phyloP scores from a whole-genome alignment of 2,797 vertebrate species.

The Onychomys torridus region DNA sequence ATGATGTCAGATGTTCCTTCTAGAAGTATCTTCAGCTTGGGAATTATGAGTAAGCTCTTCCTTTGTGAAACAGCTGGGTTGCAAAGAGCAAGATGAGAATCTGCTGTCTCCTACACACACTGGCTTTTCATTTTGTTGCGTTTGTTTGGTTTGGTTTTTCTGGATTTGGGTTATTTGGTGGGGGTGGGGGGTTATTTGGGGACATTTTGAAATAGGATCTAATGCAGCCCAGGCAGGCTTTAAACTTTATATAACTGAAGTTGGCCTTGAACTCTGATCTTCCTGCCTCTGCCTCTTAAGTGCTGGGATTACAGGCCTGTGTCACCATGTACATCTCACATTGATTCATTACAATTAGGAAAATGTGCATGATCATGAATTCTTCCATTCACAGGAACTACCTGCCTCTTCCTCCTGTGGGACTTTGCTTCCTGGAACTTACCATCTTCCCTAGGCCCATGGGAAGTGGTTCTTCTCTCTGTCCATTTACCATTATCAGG shows the following conservation, averaged over 20 bases:
- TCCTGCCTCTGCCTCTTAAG: neutral
- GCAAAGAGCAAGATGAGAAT: neutral
- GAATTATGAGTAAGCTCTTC: constrained; percentile 31
- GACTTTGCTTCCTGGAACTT: neutral
- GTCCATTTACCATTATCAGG: neutral
- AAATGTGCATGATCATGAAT: neutral
- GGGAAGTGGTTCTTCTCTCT: neutral
- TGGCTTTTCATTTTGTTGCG: neutral
- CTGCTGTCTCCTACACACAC: neutral
- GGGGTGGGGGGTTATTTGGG: neutral
- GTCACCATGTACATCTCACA: neutral
- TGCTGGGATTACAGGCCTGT: no score
- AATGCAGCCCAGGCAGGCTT: neutral
- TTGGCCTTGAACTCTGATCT: neutral
- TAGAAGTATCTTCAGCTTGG: constrained; percentile 32
- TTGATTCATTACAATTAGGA: neutral
- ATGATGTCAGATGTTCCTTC: constrained; percentile 39
- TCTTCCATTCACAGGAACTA: neutral
- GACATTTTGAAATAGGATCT: neutral
- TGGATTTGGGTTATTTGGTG: neutral
- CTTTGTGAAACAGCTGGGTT: neutral
- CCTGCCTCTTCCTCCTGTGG: neutral
- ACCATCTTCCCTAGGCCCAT: neutral
- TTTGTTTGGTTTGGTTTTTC: neutral
- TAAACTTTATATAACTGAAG: neutral